A percentile compares a stretch with the other conserved stretches of the same genome.
phyloP scores from a whole-genome alignment of 1,140 invertebrate species.

The Caenorhabditis remanei region DNA sequence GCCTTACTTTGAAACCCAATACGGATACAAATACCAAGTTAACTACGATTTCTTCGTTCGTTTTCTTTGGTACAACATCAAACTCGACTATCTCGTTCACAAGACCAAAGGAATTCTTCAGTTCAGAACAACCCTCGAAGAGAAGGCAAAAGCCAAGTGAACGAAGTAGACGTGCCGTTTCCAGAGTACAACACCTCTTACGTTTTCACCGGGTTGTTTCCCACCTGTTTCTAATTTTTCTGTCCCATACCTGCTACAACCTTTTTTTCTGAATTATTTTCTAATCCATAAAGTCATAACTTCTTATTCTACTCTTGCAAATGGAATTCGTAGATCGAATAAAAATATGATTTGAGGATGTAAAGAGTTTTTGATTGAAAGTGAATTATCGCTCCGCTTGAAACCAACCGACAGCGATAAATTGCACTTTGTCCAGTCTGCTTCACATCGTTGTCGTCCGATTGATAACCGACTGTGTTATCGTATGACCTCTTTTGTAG shows the following conservation, averaged over 20 bases:
- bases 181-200: constrained; percentile 38
- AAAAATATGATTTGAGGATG: no score
- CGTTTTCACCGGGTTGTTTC: constrained; percentile 30
- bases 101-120: constrained; percentile 42
- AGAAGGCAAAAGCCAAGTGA: constrained; percentile 49
- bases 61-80: constrained; percentile 10
- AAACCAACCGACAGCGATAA: background rate
- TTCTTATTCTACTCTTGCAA: background rate
- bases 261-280: background rate
- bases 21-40: constrained; percentile 47
- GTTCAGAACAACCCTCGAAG: constrained; percentile 38
- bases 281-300: background rate
- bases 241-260: background rate
- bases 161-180: background rate
- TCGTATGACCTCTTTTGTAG: background rate
- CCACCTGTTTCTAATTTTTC: constrained; percentile 13
- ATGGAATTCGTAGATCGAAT: no score
- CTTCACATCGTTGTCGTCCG: constrained; percentile 15
- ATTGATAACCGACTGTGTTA: constrained; percentile 4
- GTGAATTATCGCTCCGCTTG: background rate
- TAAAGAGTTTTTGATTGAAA: background rate
- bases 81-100: constrained; percentile 51
- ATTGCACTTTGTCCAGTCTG: constrained; percentile 37
- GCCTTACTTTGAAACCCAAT: constrained; percentile 20
- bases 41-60: constrained; percentile 47